phyloP scores from a whole-genome alignment of 2,113 vertebrate species.

The Python bivittatus region DNA sequence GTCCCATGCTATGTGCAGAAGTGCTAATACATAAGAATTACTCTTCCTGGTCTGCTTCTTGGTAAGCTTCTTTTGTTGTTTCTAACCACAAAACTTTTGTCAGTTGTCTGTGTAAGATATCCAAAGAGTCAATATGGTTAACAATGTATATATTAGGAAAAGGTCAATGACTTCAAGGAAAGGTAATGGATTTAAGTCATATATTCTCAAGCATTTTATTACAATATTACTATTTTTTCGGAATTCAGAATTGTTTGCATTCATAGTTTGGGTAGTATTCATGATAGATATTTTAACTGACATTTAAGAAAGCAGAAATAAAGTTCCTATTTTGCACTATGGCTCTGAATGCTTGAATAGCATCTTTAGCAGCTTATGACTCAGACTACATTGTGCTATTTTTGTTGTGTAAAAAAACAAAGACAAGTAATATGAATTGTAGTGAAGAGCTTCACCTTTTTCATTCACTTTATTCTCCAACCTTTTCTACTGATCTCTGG shows the following conservation, averaged over 20 bases:
- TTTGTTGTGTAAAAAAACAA: conserved; percentile 40
- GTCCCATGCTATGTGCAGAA: neutral
- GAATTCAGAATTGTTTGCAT: conserved; percentile 10
- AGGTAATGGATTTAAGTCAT: conserved; percentile 36
- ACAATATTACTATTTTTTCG: conserved; percentile 35
- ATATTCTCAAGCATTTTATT: conserved; percentile 19
- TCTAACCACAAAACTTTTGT: neutral
- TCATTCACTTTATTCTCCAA: neutral
- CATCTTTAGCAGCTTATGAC: conserved; percentile 46
- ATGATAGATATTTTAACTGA: conserved; percentile 33
- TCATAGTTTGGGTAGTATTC: conserved; percentile 14
- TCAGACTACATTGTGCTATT: conserved; percentile 50
- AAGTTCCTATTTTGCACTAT: conserved; percentile 47
- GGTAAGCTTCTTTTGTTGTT: neutral
- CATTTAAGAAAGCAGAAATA: conserved; percentile 47
- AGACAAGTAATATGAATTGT: neutral
- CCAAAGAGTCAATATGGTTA: neutral
- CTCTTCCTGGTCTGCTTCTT: neutral
- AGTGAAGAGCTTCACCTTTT: conserved; percentile 33
- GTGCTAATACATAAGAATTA: neutral
- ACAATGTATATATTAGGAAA: conserved; percentile 14
- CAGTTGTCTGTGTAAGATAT: neutral
- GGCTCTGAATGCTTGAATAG: conserved; percentile 57
- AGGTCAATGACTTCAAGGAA: conserved; percentile 30
- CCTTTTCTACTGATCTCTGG: neutral